Percentiles rank a stretch among this genome's conserved stretches.
phyloP scores from a whole-genome alignment of 2,797 vertebrate genomes.

The Bradypodion pumilum region DNA sequence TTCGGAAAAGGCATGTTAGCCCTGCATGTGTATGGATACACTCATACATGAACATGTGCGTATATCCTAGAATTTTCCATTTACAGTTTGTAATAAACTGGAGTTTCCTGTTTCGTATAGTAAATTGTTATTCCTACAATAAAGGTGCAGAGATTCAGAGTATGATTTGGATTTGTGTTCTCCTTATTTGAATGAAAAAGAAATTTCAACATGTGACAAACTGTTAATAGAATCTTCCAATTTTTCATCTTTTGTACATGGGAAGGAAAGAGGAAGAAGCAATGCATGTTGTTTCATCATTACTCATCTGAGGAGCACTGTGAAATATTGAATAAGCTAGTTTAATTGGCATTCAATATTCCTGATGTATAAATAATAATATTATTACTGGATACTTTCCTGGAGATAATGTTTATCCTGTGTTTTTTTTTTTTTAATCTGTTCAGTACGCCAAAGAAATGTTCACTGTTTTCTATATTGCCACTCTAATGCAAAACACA shows the following conservation, averaged over 20 bases:
- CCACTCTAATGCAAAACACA: background rate
- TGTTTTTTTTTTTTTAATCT: slow-evolving; percentile 31
- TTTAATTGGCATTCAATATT: slow-evolving; percentile 3
- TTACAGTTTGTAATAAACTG: background rate
- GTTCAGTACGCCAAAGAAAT: fast-evolving
- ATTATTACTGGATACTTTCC: background rate
- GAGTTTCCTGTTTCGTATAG: background rate
- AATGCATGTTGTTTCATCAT: background rate
- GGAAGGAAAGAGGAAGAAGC: background rate
- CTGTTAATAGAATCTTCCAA: background rate
- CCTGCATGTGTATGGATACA: too few species aligned
- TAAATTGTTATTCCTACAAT: background rate
- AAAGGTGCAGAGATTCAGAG: background rate
- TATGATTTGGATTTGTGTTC: background rate
- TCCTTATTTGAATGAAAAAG: background rate
- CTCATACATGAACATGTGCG: too few species aligned
- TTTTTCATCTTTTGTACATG: background rate
- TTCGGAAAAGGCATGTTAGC: background rate
- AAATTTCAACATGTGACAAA: background rate
- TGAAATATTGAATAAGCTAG: background rate
- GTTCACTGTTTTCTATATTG: background rate
- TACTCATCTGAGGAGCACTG: background rate
- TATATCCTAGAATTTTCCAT: background rate
- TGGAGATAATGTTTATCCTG: background rate
- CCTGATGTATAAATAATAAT: background rate